Evolutionary conservation across 2,888 invertebrate species (phyloP), one percentile per base, ranked within the genome.

Genomic region (Meghimatium bilineatum): DNA sequence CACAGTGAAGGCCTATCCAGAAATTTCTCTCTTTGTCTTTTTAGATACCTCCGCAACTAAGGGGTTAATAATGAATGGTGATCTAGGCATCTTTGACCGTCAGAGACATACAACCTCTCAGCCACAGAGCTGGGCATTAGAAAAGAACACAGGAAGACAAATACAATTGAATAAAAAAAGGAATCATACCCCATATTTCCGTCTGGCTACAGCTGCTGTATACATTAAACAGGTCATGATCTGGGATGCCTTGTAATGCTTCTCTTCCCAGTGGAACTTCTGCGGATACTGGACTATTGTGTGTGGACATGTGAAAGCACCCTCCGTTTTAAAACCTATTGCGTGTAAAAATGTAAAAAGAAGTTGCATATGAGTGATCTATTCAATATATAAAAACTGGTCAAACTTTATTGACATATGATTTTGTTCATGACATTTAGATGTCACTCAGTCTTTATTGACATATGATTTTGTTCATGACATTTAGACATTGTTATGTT

Each of bases 161-260:
- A 44, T 44, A 44, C 12, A 5, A 44, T 8, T 44, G 44, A 44
- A 72, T n/a, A 83, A 69, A 6, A 67, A 67, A 17, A 36, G 23
- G 1, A 10, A 36, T 12, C 14, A 29, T 52, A 96, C 95, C 91
- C 97, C 97, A 94, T 96, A 96, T 90, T 95, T 94, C 89, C 95
- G 95, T 89, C 95, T 96, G 0, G 97, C 98, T 91, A 96, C 96
- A 49, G 96, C 94, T 6, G 96, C 95, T 14, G 96, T 44, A 95
- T 95, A 44, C 96, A 95, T 94, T 96, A 97, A 66, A 96, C 95
- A 93, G 96, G 96, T 89, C 90, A 93, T 88, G 3, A 93, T 85
- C 81, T 90, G 90, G 34, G 87, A 87, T 26, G 91, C 91, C 34
- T 89, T 87, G 60, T 86, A 79, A 44, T 91, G 89, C 23, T 85